Evolutionary conservation across 2,797 vertebrate genomes (phyloP).

Genomic region (Xenopus petersii): DNA sequence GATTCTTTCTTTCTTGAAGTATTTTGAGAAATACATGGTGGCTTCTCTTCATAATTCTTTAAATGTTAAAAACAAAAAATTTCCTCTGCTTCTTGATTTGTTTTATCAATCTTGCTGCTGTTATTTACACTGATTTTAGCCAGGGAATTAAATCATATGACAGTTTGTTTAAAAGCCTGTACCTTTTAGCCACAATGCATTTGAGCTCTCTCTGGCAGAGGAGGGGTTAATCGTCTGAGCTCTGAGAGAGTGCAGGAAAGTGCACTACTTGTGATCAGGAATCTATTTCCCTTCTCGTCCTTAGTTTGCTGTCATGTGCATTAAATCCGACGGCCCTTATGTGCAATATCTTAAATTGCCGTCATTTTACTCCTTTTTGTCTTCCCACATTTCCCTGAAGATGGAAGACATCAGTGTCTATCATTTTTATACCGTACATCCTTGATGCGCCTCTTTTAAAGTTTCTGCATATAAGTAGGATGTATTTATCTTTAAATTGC

Average conservation of each 20-base stretch:
- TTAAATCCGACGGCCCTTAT: slow-evolving; percentile 41
- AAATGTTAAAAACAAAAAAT: too few relatives aligned
- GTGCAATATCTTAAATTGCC: slow-evolving; percentile 44
- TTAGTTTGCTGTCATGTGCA: slow-evolving; percentile 29
- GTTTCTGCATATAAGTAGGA: slow-evolving; percentile 33
- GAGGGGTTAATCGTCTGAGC: slow-evolving; percentile 16
- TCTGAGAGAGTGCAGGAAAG: slow-evolving; percentile 14
- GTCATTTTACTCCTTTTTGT: slow-evolving; percentile 36
- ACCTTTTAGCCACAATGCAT: background rate
- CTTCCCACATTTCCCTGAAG: slow-evolving; percentile 34
- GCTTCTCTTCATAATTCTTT: too few relatives aligned
- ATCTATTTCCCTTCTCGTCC: slow-evolving; percentile 22
- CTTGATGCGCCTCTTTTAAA: slow-evolving; percentile 40
- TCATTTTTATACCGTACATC: slow-evolving; percentile 22
- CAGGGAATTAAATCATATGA: background rate
- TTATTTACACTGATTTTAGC: too few relatives aligned
- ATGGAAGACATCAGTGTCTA: slow-evolving; percentile 33
- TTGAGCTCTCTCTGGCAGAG: background rate
- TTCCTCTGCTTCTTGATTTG: too few relatives aligned
- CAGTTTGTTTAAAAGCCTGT: background rate
- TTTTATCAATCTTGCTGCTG: background rate
- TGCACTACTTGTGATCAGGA: slow-evolving; percentile 26
- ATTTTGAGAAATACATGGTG: too few relatives aligned
- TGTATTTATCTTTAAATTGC: slow-evolving; percentile 44
- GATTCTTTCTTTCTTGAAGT: too few relatives aligned